phyloP scores from a whole-genome alignment of 1,140 invertebrate species.

The Spodoptera litura region DNA sequence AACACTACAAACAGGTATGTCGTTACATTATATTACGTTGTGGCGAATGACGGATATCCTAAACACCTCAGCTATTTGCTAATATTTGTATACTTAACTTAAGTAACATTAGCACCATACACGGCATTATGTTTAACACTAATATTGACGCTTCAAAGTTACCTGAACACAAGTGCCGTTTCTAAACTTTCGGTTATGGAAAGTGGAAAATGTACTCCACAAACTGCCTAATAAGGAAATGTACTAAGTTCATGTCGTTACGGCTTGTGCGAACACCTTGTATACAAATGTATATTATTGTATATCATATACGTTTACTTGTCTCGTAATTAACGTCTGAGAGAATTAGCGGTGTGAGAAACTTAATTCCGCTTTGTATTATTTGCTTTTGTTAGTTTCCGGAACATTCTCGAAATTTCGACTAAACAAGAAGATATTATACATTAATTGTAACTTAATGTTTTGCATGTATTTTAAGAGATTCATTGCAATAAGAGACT shows the following conservation, averaged over 20 bases:
- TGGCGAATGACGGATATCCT: neutral
- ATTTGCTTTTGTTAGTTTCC: neutral
- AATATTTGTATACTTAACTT: slow-evolving; percentile 6
- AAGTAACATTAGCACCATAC: slow-evolving; percentile 42
- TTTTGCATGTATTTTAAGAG: too few species aligned
- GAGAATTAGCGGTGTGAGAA: slow-evolving; percentile 3
- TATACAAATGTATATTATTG: neutral
- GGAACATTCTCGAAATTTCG: neutral
- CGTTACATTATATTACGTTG: too few species aligned
- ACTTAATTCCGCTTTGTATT: neutral
- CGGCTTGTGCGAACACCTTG: neutral
- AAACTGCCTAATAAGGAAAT: slow-evolving; percentile 39
- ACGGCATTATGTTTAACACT: slow-evolving; percentile 24
- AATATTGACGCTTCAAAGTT: slow-evolving; percentile 49
- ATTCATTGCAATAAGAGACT: too few species aligned
- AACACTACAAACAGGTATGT: too few species aligned
- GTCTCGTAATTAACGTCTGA: slow-evolving; percentile 3
- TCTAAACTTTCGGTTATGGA: slow-evolving; percentile 45
- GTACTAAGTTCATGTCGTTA: neutral
- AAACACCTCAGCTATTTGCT: neutral
- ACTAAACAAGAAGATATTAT: too few species aligned
- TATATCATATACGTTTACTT: neutral
- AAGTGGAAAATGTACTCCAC: slow-evolving; percentile 41
- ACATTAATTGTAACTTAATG: too few species aligned
- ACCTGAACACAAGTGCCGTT: slow-evolving; percentile 43